Conservation (phyloP, 2,888 invertebrate species). For the Scelioninae gen. 1 region DNA sequence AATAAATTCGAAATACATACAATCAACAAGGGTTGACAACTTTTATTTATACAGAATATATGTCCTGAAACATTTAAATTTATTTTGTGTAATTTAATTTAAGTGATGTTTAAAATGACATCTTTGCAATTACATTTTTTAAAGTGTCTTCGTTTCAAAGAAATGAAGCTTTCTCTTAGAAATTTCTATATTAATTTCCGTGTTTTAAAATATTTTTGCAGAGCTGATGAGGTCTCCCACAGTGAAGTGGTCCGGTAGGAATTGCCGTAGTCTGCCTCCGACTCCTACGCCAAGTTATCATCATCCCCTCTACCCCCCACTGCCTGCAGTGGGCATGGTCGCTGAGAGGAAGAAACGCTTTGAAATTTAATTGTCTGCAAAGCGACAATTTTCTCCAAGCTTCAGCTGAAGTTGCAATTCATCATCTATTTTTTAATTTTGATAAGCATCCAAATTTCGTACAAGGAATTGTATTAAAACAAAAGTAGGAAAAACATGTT, state of each 20-base stretch:
- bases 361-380: constrained; percentile 84
- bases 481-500: too few relatives aligned
- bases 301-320: constrained; percentile 81
- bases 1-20: not conserved
- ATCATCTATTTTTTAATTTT: too few relatives aligned
- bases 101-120: not conserved
- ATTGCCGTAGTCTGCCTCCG: constrained; percentile 84
- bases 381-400: constrained; percentile 55
- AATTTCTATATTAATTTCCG: constrained; percentile 50
- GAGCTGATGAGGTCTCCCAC: constrained; percentile 86
- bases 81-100: too few relatives aligned
- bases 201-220: constrained; percentile 78
- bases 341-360: constrained; percentile 90
- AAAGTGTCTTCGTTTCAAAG: constrained; percentile 29
- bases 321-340: constrained; percentile 89
- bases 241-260: constrained; percentile 82
- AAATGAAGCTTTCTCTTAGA: constrained; percentile 27
- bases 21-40: not conserved
- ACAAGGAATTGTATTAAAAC: too few relatives aligned
- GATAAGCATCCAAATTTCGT: too few relatives aligned
- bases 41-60: not conserved
- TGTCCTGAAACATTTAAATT: not conserved
- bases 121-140: constrained; percentile 24
- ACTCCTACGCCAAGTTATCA: constrained; percentile 80
- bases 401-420: too few relatives aligned